phyloP scores from a whole-genome alignment of 2,797 vertebrate species.

The Acanthopagrus latus region DNA sequence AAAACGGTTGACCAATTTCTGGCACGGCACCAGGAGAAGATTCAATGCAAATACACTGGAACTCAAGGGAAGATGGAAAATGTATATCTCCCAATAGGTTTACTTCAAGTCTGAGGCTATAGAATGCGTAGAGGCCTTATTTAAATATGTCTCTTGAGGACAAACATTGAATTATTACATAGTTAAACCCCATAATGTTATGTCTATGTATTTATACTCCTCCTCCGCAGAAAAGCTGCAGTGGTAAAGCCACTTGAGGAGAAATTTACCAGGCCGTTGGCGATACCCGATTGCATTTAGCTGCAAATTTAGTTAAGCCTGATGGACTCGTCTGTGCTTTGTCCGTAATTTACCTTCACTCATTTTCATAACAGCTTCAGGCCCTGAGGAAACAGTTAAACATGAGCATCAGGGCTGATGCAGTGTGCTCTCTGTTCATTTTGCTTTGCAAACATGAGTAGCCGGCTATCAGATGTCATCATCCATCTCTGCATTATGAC shows the following conservation, averaged over 20 bases:
- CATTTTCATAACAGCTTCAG: slow-evolving; percentile 43
- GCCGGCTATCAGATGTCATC: slow-evolving; percentile 63
- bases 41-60: slow-evolving; percentile 53
- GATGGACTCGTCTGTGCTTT: slow-evolving; percentile 50
- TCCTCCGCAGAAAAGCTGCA: slow-evolving; percentile 17
- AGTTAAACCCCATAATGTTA: slow-evolving; percentile 38
- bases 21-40: slow-evolving; percentile 30
- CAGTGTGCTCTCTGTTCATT: slow-evolving; percentile 41
- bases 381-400: slow-evolving; percentile 56
- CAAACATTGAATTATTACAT: slow-evolving; percentile 59
- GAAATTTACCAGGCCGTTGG: slow-evolving; percentile 46
- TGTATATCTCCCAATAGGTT: slow-evolving; percentile 41
- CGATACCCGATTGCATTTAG: slow-evolving; percentile 41
- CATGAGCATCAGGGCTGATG: slow-evolving; percentile 33
- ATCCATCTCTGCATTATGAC: slow-evolving; percentile 60
- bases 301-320: slow-evolving; percentile 59
- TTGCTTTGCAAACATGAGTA: slow-evolving; percentile 51
- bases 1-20: slow-evolving; percentile 64
- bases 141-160: slow-evolving; percentile 59
- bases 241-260: slow-evolving; percentile 26
- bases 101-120: slow-evolving; percentile 21
- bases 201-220: slow-evolving; percentile 46
- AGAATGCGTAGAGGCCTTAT: slow-evolving; percentile 44
- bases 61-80: slow-evolving; percentile 60
- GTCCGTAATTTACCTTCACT: slow-evolving; percentile 51